phyloP scores from a whole-genome alignment of 2,888 invertebrate species.

The Melanostoma mellinum region DNA sequence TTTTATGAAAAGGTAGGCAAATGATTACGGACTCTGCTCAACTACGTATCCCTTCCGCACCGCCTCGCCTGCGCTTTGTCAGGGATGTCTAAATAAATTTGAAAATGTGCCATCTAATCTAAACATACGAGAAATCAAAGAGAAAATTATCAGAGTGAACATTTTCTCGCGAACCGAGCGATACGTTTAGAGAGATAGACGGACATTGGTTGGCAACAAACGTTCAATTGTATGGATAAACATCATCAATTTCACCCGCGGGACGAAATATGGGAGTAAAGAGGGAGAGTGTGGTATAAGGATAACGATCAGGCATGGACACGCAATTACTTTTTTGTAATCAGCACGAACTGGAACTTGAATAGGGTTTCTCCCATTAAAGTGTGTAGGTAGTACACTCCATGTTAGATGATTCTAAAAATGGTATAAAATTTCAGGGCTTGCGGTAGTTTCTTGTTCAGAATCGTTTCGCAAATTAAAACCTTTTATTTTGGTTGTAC shows the following conservation, averaged over 20 bases:
- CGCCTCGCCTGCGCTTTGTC: no score
- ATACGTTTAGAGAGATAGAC: conserved; percentile 12
- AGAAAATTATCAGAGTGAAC: conserved; percentile 69
- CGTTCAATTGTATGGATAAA: conserved; percentile 36
- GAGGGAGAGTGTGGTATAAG: conserved; percentile 24
- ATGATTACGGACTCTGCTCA: neutral
- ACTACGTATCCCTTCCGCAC: no score
- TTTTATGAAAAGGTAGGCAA: conserved; percentile 2
- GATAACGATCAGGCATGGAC: conserved; percentile 29
- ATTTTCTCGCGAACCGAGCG: conserved; percentile 45
- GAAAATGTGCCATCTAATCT: conserved; percentile 49
- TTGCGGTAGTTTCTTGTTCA: conserved; percentile 37
- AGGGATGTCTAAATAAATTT: conserved; percentile 37
- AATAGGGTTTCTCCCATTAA: neutral
- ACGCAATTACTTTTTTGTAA: conserved; percentile 66
- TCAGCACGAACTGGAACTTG: conserved; percentile 39
- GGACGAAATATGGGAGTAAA: neutral
- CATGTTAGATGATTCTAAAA: conserved; percentile 49
- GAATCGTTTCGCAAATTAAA: neutral
- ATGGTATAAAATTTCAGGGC: conserved; percentile 22
- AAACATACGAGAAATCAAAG: conserved; percentile 64
- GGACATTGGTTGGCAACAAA: neutral
- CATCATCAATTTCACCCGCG: conserved; percentile 46
- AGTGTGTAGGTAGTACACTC: neutral
- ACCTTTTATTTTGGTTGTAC: neutral